These are phyloP conservation scores for Sphaerophoria rueppellii DNA, from an alignment of 2,888 invertebrate species.

Conservation along the genomic window DNA sequence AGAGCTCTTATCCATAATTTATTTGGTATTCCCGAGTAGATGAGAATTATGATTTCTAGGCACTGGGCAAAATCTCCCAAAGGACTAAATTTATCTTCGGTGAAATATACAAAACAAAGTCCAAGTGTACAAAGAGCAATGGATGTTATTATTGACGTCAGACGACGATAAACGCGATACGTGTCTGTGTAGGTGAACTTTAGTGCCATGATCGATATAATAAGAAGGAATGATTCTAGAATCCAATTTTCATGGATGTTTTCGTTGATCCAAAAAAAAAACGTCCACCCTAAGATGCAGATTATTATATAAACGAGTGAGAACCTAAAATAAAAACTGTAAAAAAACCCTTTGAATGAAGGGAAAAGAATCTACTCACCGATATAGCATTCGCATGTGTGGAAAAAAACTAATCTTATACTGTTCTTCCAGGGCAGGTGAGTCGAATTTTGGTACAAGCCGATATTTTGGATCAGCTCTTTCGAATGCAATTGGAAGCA, in stretches of 20 bases:
- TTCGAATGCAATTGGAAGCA: constrained; percentile 94
- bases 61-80: constrained; percentile 92
- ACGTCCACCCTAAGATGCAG: constrained; percentile 92
- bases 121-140: constrained; percentile 88
- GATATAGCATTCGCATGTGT: constrained; percentile 94
- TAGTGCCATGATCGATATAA: constrained; percentile 86
- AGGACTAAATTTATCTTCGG: constrained; percentile 86
- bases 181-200: constrained; percentile 89
- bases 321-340: constrained; percentile 86
- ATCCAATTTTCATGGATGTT: no score
- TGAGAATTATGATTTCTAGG: constrained; percentile 93
- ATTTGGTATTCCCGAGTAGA: constrained; percentile 96
- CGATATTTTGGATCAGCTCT: constrained; percentile 93
- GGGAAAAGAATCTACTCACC: constrained; percentile 83
- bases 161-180: constrained; percentile 87
- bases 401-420: constrained; percentile 94
- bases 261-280: constrained; percentile 87
- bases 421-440: constrained; percentile 95
- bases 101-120: constrained; percentile 85
- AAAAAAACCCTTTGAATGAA: not conserved
- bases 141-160: constrained; percentile 89
- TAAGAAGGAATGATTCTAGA: constrained; percentile 85
- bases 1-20: constrained; percentile 92
- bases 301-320: constrained; percentile 93
- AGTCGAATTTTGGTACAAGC: constrained; percentile 98